Evolutionary conservation across 2,888 invertebrate species (phyloP), one percentile per base, ranked within the genome.

Genomic region (Parnassius apollo): DNA sequence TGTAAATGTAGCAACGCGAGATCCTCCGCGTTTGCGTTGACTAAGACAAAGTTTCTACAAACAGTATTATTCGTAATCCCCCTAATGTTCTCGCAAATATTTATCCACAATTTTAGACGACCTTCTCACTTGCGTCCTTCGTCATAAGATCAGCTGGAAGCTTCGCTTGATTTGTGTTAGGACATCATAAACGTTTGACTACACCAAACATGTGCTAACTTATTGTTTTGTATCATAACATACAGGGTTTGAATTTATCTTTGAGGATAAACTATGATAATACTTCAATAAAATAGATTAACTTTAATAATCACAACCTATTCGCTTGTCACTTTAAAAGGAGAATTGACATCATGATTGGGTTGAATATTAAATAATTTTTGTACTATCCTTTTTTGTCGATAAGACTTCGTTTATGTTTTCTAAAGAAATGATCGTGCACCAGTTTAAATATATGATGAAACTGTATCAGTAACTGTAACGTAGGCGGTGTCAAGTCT

Each of bases 51-150:
- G 42, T 54, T 60, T 42, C 42, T 12, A 12, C 54, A 57, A 61
- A 56, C 61, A 56, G 56, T 61, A 53, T 61, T 45, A 56, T 11
- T 9, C n/a, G 44, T 56, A 45, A 50, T 56, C 51, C 56, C 42
- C n/a, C 1, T 12, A 51, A 55, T 56, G 45, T 51, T 18, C 49
- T 22, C 51, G 50, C 56, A 56, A 61, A 49, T 56, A 51, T 51
- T 61, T 61, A 57, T 56, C 50, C 50, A 45, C 45, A 54, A 44
- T 51, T 61, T 13, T 8, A 35, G 11, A n/a, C 56, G 61, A 57
- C 50, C 50, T 61, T 46, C 52, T n/a, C 42, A 13, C 13, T 49
- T 9, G 25, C 46, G 45, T n/a, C 52, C 48, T 35, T 2, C 50
- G 50, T 50, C 50, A 50, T 42, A 18, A 58, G 56, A 56, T 56